Conservation (phyloP, 2,113 vertebrate species). For the Poecile atricapillus region DNA sequence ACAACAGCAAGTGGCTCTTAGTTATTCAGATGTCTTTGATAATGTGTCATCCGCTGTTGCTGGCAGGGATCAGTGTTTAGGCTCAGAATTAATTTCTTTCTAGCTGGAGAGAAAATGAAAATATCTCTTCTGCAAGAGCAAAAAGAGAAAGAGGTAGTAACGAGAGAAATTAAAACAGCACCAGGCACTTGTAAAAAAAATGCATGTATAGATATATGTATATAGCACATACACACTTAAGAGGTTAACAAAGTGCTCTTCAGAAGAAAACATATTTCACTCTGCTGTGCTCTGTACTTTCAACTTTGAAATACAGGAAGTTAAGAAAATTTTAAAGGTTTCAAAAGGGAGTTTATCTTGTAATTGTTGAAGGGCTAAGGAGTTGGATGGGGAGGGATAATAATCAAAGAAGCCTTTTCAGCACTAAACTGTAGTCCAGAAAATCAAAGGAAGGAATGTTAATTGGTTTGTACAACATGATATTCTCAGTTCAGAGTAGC, state of each 20-base stretch:
- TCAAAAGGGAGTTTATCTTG: not conserved
- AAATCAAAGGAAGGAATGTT: slow-evolving; percentile 34
- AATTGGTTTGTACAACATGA: slow-evolving; percentile 31
- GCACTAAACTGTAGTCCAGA: not conserved
- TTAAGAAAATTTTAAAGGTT: not conserved
- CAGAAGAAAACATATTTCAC: not conserved
- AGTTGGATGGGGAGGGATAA: not conserved
- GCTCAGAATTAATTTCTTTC: slow-evolving; percentile 34
- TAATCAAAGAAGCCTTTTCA: slow-evolving; percentile 31
- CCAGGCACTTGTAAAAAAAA: not conserved
- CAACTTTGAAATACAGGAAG: not conserved
- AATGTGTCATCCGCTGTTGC: slow-evolving; percentile 22
- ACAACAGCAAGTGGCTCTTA: slow-evolving; percentile 51
- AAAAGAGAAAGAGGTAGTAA: not conserved
- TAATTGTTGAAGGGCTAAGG: not conserved
- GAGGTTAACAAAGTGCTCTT: not conserved
- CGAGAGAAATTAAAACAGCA: not conserved
- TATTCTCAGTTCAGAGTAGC: not conserved
- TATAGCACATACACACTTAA: not conserved
- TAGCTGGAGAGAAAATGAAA: slow-evolving; percentile 35
- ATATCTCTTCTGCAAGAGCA: not conserved
- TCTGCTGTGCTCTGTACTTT: not conserved
- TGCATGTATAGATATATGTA: not conserved
- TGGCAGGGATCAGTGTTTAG: slow-evolving; percentile 41
- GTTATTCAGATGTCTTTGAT: slow-evolving; percentile 51